These are phyloP conservation scores for Pelusios castaneus DNA, from an alignment of 2,113 vertebrate species.

Conservation along the genomic window DNA sequence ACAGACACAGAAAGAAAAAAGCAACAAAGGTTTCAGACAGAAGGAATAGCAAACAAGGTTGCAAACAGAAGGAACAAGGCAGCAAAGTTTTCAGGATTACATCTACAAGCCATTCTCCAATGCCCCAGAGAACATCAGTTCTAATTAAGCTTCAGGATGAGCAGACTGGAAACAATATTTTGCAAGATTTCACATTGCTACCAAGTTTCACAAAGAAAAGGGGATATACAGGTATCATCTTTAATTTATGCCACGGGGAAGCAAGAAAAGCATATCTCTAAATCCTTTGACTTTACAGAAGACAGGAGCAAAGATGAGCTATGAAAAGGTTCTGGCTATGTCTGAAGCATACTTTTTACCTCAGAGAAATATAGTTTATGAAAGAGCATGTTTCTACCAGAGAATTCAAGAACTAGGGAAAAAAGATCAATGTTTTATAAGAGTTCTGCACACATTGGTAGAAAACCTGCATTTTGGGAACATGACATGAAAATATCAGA, in stretches of 20 bases:
- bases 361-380: too few species aligned
- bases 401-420: not conserved
- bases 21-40: not conserved
- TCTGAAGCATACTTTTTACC: too few species aligned
- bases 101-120: not conserved
- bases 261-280: not conserved
- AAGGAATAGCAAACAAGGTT: too few species aligned
- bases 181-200: not conserved
- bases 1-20: not conserved
- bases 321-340: not conserved
- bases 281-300: not conserved
- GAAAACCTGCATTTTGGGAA: not conserved
- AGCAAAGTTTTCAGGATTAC: not conserved
- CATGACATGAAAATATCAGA: not conserved
- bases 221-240: not conserved
- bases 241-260: not conserved
- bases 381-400: not conserved
- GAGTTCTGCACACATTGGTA: not conserved
- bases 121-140: not conserved
- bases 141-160: not conserved
- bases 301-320: not conserved
- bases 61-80: too few species aligned
- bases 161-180: not conserved
- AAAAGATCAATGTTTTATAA: not conserved
- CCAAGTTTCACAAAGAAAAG: not conserved